phyloP scores from a whole-genome alignment of 2,888 invertebrate genomes.

The Philaethria dido region DNA sequence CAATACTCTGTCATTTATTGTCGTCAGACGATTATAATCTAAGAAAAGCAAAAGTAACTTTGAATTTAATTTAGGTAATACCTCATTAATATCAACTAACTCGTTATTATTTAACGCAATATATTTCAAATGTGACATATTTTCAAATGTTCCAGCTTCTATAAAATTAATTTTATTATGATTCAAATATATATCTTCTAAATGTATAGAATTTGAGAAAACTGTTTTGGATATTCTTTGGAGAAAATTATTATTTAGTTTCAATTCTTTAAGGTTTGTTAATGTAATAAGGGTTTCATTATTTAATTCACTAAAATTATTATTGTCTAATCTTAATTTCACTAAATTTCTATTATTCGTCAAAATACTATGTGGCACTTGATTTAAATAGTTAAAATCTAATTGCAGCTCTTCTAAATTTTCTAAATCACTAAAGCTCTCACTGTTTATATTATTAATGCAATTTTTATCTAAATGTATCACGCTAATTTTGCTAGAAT shows the following conservation, averaged over 20 bases:
- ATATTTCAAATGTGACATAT: conserved; percentile 89
- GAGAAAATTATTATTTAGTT: conserved; percentile 93
- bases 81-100: conserved; percentile 89
- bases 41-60: conserved; percentile 90
- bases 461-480: conserved; percentile 95
- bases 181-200: conserved; percentile 93
- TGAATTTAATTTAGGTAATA: conserved; percentile 88
- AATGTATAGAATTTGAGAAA: conserved; percentile 89
- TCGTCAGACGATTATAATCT: conserved; percentile 89
- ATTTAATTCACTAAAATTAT: conserved; percentile 90
- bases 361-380: conserved; percentile 91
- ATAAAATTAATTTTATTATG: conserved; percentile 92
- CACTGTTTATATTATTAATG: conserved; percentile 90
- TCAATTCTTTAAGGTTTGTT: conserved; percentile 89
- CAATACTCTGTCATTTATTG: conserved; percentile 89
- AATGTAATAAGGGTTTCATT: conserved; percentile 91
- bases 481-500: conserved; percentile 90
- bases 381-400: conserved; percentile 92
- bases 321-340: conserved; percentile 93
- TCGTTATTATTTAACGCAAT: conserved; percentile 93
- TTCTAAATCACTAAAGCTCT: conserved; percentile 89
- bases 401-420: conserved; percentile 92
- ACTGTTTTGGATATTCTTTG: conserved; percentile 88
- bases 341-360: conserved; percentile 89
- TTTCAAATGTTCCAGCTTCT: conserved; percentile 90